A percentile compares a stretch with the other conserved stretches of the same genome.
Evolutionary conservation across 2,888 invertebrate species (phyloP).

Genomic region (Spicauda simplicius): DNA sequence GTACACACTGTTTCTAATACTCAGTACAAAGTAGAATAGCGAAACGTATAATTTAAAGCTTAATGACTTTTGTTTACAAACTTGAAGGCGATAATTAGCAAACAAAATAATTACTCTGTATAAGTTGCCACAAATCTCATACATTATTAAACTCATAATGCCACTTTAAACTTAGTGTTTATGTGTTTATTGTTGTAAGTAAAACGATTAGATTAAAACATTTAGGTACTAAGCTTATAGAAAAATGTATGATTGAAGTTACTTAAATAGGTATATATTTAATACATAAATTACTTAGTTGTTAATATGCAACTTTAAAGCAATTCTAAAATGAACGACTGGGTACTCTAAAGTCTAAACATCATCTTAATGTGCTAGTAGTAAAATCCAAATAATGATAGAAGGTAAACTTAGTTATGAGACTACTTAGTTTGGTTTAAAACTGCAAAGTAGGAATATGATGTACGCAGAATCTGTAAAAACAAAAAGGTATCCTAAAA

Average conservation of each 20-base stretch:
- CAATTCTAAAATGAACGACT: too few relatives aligned
- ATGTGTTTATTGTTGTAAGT: constrained; percentile 1
- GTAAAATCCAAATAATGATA: too few relatives aligned
- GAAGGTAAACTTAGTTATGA: too few relatives aligned
- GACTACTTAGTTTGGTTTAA: constrained; percentile 59
- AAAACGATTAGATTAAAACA: too few relatives aligned
- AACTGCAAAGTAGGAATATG: constrained; percentile 74
- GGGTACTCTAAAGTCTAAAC: too few relatives aligned
- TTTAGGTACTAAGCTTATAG: too few relatives aligned
- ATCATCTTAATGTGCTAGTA: too few relatives aligned
- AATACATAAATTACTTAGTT: too few relatives aligned
- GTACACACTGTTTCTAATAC: not conserved
- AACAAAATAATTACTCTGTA: constrained; percentile 16
- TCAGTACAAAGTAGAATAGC: not conserved
- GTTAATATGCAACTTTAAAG: too few relatives aligned
- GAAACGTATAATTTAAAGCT: constrained; percentile 9
- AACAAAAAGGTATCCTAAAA: constrained; percentile 6
- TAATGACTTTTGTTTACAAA: constrained; percentile 47
- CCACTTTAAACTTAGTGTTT: constrained; percentile 4
- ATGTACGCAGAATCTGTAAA: constrained; percentile 72
- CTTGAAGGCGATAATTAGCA: constrained; percentile 41
- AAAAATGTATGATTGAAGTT: too few relatives aligned
- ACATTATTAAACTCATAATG: not conserved
- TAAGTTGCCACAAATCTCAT: not conserved
- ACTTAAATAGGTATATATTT: too few relatives aligned